These are phyloP conservation scores for Rallus crepitans DNA, from an alignment of 2,797 vertebrate species.

Conservation along the genomic window DNA sequence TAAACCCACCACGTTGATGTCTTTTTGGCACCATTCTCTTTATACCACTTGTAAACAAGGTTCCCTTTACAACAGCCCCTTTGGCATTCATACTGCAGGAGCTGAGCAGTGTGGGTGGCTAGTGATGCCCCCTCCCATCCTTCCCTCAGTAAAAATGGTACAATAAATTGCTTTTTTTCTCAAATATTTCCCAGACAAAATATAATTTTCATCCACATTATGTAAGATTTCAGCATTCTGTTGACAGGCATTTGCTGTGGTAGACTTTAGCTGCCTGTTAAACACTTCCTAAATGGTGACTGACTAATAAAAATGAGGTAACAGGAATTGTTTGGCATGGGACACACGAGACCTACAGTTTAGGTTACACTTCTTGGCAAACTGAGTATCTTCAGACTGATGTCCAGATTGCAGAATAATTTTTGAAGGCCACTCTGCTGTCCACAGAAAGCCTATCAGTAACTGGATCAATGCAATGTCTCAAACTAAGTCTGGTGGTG, in stretches of 20 bases:
- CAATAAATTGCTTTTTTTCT: background rate
- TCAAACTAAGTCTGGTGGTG: background rate
- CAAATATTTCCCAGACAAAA: background rate
- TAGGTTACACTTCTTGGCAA: background rate
- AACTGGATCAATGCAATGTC: background rate
- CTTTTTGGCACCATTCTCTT: constrained; percentile 3
- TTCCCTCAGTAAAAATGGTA: background rate
- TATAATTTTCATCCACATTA: background rate
- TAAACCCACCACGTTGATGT: background rate
- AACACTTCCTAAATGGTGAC: background rate
- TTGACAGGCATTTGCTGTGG: background rate
- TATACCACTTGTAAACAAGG: background rate
- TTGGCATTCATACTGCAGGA: background rate
- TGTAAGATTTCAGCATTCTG: background rate
- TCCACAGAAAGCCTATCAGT: background rate
- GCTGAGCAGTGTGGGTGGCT: background rate
- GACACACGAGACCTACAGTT: background rate
- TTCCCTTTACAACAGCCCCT: background rate
- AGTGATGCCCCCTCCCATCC: background rate
- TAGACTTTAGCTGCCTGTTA: background rate
- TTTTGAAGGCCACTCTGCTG: background rate
- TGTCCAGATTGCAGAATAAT: background rate
- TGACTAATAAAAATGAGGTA: background rate
- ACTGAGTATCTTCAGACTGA: background rate
- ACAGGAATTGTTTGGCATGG: background rate